These are phyloP conservation scores for Drosophila sturtevanti DNA, from an alignment of 1,140 invertebrate genomes.

Conservation along the genomic window DNA sequence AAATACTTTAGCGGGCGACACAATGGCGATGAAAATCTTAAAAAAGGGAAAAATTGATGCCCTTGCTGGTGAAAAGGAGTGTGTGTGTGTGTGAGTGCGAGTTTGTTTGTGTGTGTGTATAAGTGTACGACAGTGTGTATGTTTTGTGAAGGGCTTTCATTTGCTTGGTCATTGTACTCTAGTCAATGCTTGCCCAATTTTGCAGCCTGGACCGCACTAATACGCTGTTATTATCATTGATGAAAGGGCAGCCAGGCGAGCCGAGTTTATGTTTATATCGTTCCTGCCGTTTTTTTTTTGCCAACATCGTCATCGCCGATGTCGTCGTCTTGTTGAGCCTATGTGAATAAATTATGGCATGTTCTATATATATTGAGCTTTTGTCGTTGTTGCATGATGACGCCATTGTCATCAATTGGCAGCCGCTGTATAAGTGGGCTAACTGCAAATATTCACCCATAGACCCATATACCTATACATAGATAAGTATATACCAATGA, in stretches of 20 bases:
- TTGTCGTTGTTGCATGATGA: constrained; percentile 34
- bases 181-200: constrained; percentile 34
- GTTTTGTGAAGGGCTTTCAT: constrained; percentile 37
- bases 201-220: constrained; percentile 56
- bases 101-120: constrained; percentile 15
- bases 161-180: constrained; percentile 60
- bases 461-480: not conserved
- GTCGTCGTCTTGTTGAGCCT: constrained; percentile 13
- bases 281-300: constrained; percentile 29
- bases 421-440: not conserved
- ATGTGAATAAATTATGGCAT: constrained; percentile 65
- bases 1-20: constrained; percentile 35
- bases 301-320: constrained; percentile 7
- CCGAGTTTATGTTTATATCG: constrained; percentile 63
- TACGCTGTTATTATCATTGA: constrained; percentile 74
- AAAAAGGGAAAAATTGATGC: constrained; percentile 52
- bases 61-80: constrained; percentile 14
- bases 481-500: too few species aligned
- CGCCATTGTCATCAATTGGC: constrained; percentile 44
- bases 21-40: constrained; percentile 66
- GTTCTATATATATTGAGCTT: constrained; percentile 28
- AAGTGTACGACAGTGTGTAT: too few species aligned
- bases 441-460: too few species aligned
- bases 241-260: constrained; percentile 66
- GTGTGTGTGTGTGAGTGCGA: constrained; percentile 4